Base-by-base conservation (phyloP, 2,888 invertebrate genomes). In the Machimus atricapillus region DNA sequence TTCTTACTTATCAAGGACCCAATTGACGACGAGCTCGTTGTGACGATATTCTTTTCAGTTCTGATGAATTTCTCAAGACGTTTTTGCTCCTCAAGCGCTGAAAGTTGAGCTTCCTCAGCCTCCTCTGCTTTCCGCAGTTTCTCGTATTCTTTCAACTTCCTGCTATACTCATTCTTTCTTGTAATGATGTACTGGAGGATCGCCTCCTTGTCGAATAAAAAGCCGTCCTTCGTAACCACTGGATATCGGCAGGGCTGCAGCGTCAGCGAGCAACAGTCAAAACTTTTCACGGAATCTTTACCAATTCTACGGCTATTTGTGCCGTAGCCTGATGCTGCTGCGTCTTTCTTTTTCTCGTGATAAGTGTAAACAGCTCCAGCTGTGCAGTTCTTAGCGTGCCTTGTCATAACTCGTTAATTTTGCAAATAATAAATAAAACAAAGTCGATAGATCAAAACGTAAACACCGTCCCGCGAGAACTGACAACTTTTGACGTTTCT, bases 301-400 rank as follows among this genome's bases (percentile, higher is more conserved):
- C 98, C 98, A 82, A 99, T 95, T 90, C 99, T 94, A 91, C 96
- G 96, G 79, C 94, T 95, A 91, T 96, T 96, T 46, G 97, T 97
- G 1, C 97, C 99, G 92, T 98, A 99, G 8, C 99, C 99, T 16
- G 98, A 98, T 9, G 97, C 96, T 73, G 96, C 95, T 1, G 98
- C 98, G 91, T 99, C 99, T 91, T 98, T 98, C 92, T 98, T 97
- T 93, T 98, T 97, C 91, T 99, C 99, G 90, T 98, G 97, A 90
- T 99, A 99, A 0, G 99, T 98, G 92, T 99, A 99, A 12, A 99
- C 99, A 9, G 99, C 97, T 87, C 98, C 98, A 0, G 99, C 99
- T 1, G 99, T 99, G 91, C 98, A 98, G 93, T 99, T 99, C 92
- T 98, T 96, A 12, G 98, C 99, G 91, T 99, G 99, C 86, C 99